These are phyloP conservation scores for Pelosia muscerda DNA, from an alignment of 2,888 invertebrate species.

Conservation along the genomic window DNA sequence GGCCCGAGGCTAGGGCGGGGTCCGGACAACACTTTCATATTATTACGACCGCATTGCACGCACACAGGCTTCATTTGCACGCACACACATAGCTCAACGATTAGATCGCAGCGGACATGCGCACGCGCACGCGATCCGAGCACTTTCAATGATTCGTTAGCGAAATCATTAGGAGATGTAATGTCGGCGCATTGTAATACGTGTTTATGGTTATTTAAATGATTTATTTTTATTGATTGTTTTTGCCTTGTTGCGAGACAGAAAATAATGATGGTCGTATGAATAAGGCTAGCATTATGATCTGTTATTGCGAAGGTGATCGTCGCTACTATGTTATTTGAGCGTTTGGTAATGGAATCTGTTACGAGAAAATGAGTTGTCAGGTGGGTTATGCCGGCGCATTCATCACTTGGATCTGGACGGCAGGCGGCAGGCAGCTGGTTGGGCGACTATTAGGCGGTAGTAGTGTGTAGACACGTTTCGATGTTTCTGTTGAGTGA, in stretches of 20 bases:
- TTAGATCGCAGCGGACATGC: slow-evolving; percentile 67
- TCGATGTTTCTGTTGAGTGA: slow-evolving; percentile 37
- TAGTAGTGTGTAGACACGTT: slow-evolving; percentile 44
- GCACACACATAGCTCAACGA: slow-evolving; percentile 63
- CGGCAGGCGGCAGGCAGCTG: slow-evolving; percentile 27
- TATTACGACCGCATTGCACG: slow-evolving; percentile 73
- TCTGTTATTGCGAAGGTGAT: slow-evolving; percentile 80
- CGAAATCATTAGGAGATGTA: slow-evolving; percentile 87
- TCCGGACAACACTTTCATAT: slow-evolving; percentile 86
- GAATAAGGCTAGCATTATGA: slow-evolving; percentile 83
- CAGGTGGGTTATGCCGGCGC: slow-evolving; percentile 72
- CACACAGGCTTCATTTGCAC: slow-evolving; percentile 64
- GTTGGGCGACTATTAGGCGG: slow-evolving; percentile 19
- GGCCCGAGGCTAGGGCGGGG: slow-evolving; percentile 85
- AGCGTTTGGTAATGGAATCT: slow-evolving; percentile 81
- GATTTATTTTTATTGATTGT: slow-evolving; percentile 87
- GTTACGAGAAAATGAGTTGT: slow-evolving; percentile 85
- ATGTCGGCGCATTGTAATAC: slow-evolving; percentile 85
- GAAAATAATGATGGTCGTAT: slow-evolving; percentile 85
- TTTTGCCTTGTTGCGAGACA: slow-evolving; percentile 86
- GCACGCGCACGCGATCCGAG: slow-evolving; percentile 83
- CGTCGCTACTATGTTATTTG: slow-evolving; percentile 80
- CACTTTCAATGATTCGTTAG: slow-evolving; percentile 87
- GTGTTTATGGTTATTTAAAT: slow-evolving; percentile 87
- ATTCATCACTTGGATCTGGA: slow-evolving; percentile 72